Evolutionary conservation across 2,113 vertebrate species (phyloP), one percentile per base, ranked within the genome.

Genomic region (Ia io): DNA sequence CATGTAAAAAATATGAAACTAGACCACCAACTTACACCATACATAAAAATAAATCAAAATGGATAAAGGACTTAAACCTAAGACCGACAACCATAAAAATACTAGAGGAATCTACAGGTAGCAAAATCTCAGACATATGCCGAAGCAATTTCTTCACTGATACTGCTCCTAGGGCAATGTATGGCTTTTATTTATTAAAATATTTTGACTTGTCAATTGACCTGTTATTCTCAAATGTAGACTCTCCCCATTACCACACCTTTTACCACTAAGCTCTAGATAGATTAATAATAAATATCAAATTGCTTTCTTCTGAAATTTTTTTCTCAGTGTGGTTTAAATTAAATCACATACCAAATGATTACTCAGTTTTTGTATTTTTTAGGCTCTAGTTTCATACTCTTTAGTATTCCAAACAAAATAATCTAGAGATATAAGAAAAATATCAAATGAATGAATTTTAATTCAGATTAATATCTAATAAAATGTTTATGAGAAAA

Each of bases 141-240:
- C 2, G 17, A 56, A 56, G 18, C 53, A 56, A 56, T 56, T 56
- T 56, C 53, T 56, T 56, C 53, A 56, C 53, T 22, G 53, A 56
- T 56, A 56, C 20, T 56, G 18, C 53, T 56, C 53, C 18, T 56
- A 20, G 53, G 18, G 53, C 18, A 56, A 56, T 56, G 53, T 95
- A 74, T n/a, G 84, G 4, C 30, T 96, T 76, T 49, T 40, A 59
- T 79, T 94, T 78, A 93, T 67, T 82, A 61, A 94, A 83, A 80
- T 9, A 23, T 14, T 96, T 89, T 93, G 3, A 67, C 44, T 42
- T 93, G 84, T 20, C 32, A 73, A 1, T 9, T 93, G 42, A 91
- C 65, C 9, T 65, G 6, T 12, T 82, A 71, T 86, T 56, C 42
- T 89, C 17, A 14, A 84, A 37, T 83, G 61, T 1, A 70, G 3